Evolutionary conservation across 2,113 vertebrate genomes (phyloP), one percentile per base, ranked within the genome.

Genomic region (Anguilla rostrata): DNA sequence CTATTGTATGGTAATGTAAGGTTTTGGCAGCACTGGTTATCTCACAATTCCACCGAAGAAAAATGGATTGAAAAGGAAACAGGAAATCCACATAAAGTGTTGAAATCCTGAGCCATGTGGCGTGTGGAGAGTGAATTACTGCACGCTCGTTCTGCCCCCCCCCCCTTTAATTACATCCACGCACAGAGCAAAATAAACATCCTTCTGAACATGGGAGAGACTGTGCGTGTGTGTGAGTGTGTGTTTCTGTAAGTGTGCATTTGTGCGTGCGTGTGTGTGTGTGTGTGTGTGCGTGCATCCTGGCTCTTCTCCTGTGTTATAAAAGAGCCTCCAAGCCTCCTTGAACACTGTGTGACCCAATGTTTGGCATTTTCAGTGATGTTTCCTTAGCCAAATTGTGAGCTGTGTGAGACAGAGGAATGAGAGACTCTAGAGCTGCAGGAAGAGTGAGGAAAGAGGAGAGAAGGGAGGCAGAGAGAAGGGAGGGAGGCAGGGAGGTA

Each of bases 171-270:
- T 92, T 89, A 86, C 84, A 86, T 88, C 87, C 84, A 86, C 90
- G 92, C 83, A 46, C 87, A 89, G 87, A 90, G 89, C 88, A 93
- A 90, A 87, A 88, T 84, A 83, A 82, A 84, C 83, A 83, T 90
- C 78, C 92, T 60, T 85, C 86, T 82, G 60, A 91, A 92, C 89
- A 92, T 94, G 87, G 94, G 94, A 93, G 88, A 87, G 88, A 66
- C 22, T 66, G 60, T 66, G 60, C 26, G 60, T 66, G 20, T 26
- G 8, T 63, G 60, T 26, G 18, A 22, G 60, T 63, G 18, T 66
- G 60, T 63, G 49, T 14, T 5, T 46, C 4, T 46, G 43, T 46
- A 46, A 0, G 43, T 46, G 9, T 9, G 9, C 9, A 2, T 46
- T 5, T 46, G 43, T 46, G 43, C 9, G 43, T 6, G 43, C 9